phyloP scores from a whole-genome alignment of 2,113 vertebrate species.

The Amphiprion ocellaris region DNA sequence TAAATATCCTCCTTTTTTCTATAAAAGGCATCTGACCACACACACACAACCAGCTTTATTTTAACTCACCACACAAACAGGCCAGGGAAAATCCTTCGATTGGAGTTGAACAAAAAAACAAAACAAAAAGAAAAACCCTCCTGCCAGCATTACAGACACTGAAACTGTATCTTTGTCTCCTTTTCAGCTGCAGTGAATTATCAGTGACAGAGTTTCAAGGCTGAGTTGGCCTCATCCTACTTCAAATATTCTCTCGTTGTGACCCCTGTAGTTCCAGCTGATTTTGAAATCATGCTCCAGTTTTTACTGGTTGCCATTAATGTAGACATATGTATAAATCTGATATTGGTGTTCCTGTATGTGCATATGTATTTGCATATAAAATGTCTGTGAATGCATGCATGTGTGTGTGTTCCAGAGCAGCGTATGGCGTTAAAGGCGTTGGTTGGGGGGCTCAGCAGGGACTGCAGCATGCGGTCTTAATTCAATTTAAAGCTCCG shows the following conservation, averaged over 20 bases:
- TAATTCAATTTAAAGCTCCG: constrained; percentile 92
- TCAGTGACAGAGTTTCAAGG: constrained; percentile 87
- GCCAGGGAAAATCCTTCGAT: constrained; percentile 7
- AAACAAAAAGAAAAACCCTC: no score
- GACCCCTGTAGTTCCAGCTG: background rate
- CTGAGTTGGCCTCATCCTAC: constrained; percentile 52
- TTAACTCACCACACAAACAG: constrained; percentile 2
- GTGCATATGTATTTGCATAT: background rate
- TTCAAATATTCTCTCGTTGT: constrained; percentile 28
- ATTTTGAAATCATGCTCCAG: background rate
- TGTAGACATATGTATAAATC: background rate
- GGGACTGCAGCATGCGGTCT: constrained; percentile 87
- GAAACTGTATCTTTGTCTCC: constrained; percentile 55
- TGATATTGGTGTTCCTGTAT: background rate
- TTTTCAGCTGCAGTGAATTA: constrained; percentile 94
- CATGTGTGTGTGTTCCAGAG: constrained; percentile 53
- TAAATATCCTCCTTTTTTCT: background rate
- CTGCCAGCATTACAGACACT: constrained; percentile 19
- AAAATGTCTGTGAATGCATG: constrained; percentile 9
- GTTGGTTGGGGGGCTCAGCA: constrained; percentile 85
- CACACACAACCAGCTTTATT: background rate
- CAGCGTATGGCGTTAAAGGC: constrained; percentile 85
- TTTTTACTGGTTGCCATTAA: background rate
- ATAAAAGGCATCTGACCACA: background rate
- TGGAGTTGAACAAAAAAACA: background rate